Evolutionary conservation across 2,797 vertebrate genomes (phyloP), one percentile per base, ranked within the genome.

Genomic region (Haliaeetus albicilla): DNA sequence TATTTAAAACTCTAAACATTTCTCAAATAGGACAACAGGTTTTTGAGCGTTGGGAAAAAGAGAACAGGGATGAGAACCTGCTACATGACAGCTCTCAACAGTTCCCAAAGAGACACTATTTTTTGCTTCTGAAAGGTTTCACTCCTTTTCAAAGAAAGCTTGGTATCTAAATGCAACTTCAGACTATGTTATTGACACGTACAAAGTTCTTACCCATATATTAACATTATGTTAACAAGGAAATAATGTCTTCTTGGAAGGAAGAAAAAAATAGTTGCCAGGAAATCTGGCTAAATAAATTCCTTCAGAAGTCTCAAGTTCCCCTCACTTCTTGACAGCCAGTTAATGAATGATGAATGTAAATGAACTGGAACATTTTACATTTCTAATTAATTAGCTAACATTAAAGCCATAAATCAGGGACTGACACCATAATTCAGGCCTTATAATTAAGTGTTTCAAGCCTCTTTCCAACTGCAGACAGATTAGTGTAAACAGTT

Each of bases 351-450:
- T 0, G 4, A 86, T 31, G 61, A 63, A 89, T 70, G n/a, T 22
- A 94, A 95, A 94, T 88, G 24, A 89, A 93, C 3, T 68, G 73
- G 57, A 94, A 84, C 41, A 79, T 56, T 93, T 74, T 76, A 89
- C 33, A 92, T 63, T 95, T 93, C 46, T 91, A 95, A 94, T 95
- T 91, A 94, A 57, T 80, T 80, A 94, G 79, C 49, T 81, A 61
- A 88, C 44, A 74, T 64, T 64, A 73, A 27, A 91, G 48, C 14
- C n/a, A 77, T 92, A 95, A 94, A 95, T 96, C 90, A 95, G 88
- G 30, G 51, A 46, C 41, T 94, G 63, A 84, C 78, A 94, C 30
- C 12, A 25, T 67, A 94, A 92, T 74, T 89, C 73, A 86, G 51
- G 57, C 22, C 12, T 87, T 89, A 27, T 48, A 87, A 88, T 86